Evolutionary conservation across 2,113 vertebrate genomes (phyloP).

Genomic region (Siniperca chuatsi): DNA sequence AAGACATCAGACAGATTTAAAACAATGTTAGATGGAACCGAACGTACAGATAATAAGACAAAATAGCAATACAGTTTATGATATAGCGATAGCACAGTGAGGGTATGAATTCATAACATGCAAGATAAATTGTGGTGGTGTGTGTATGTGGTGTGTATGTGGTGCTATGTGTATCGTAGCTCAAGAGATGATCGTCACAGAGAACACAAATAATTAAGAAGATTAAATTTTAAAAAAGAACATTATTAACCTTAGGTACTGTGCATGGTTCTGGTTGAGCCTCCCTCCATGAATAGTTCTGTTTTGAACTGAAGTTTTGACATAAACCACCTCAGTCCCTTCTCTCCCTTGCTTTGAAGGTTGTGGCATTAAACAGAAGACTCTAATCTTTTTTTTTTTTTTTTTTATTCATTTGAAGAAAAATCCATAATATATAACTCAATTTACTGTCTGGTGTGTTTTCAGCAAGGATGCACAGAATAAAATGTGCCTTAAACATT

Average conservation of each 20-base stretch:
- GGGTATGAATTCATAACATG: background rate
- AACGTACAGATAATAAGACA: no score
- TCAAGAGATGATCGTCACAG: background rate
- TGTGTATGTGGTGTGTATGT: background rate
- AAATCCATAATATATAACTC: background rate
- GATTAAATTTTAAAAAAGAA: background rate
- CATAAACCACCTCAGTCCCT: background rate
- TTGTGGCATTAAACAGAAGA: background rate
- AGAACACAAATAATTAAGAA: background rate
- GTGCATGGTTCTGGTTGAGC: no score
- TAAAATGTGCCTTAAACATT: background rate
- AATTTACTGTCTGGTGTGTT: background rate
- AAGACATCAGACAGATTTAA: background rate
- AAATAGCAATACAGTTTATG: background rate
- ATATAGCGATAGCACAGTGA: background rate
- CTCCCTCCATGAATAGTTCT: background rate
- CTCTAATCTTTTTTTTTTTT: background rate
- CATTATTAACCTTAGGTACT: background rate
- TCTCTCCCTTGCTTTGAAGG: background rate
- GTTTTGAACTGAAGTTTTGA: background rate
- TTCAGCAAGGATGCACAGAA: background rate
- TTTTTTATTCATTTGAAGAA: background rate
- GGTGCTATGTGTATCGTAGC: no score
- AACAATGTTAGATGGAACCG: background rate
- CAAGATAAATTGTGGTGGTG: background rate